These are phyloP conservation scores for Leptinotarsa haldemani DNA, from an alignment of 2,888 invertebrate genomes.

Conservation along the genomic window DNA sequence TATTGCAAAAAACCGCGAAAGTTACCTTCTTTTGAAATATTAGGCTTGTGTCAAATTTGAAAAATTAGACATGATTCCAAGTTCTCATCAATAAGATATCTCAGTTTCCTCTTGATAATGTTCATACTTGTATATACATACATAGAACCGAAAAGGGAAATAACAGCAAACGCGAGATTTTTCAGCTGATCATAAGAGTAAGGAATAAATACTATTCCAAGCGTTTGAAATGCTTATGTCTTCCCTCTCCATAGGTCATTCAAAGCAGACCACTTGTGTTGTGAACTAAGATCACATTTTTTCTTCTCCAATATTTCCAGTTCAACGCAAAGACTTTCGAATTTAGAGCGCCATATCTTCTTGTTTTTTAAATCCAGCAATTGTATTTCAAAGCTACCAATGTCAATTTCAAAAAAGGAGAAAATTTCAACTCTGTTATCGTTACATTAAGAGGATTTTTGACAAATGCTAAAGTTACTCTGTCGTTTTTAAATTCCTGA, in stretches of 20 bases:
- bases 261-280: slow-evolving; percentile 1
- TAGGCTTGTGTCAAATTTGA: not conserved
- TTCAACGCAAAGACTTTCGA: slow-evolving; percentile 4
- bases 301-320: slow-evolving; percentile 26
- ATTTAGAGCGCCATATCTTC: slow-evolving; percentile 17
- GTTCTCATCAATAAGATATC: slow-evolving; percentile 49
- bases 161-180: slow-evolving; percentile 7
- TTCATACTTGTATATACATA: slow-evolving; percentile 3
- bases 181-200: slow-evolving; percentile 15
- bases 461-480: slow-evolving; percentile 26
- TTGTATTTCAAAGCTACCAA: slow-evolving; percentile 28
- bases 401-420: slow-evolving; percentile 23
- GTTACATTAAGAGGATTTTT: slow-evolving; percentile 30
- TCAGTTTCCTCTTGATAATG: slow-evolving; percentile 21
- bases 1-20: too few species aligned
- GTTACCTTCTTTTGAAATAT: too few species aligned
- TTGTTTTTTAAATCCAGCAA: slow-evolving; percentile 31
- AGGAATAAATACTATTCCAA: not conserved
- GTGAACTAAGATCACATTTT: slow-evolving; percentile 21
- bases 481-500: slow-evolving; percentile 29
- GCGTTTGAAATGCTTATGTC: slow-evolving; percentile 25
- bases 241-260: slow-evolving; percentile 26
- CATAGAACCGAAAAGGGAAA: slow-evolving; percentile 10
- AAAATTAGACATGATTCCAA: slow-evolving; percentile 49
- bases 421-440: slow-evolving; percentile 21